phyloP scores from a whole-genome alignment of 1,140 invertebrate genomes.

The Drosophila pseudoobscura region DNA sequence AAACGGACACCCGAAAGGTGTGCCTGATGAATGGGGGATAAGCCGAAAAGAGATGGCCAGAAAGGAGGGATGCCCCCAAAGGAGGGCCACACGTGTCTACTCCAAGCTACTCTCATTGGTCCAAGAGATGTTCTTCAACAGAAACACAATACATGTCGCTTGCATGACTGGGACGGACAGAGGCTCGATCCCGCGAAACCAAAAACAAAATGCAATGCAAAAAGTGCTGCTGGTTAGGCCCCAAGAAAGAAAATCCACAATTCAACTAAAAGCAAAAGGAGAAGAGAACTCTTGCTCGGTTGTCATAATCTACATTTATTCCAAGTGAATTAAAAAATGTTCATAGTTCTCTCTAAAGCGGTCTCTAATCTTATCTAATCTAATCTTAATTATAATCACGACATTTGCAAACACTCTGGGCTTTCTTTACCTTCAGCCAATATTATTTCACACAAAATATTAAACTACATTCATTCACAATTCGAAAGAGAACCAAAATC shows the following conservation, averaged over 20 bases:
- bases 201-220: too few species aligned
- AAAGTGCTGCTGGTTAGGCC: too few species aligned
- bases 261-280: too few species aligned
- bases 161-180: too few species aligned
- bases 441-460: background rate
- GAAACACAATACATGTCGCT: too few species aligned
- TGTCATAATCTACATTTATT: background rate
- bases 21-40: constrained; percentile 2
- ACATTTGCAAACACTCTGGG: background rate
- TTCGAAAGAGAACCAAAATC: constrained; percentile 5
- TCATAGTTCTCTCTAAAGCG: background rate
- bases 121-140: too few species aligned
- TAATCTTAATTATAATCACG: constrained; percentile 10
- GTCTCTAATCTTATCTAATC: constrained; percentile 3
- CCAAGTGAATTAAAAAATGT: constrained; percentile 1
- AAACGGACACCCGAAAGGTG: background rate
- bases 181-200: too few species aligned
- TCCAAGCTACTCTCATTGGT: too few species aligned
- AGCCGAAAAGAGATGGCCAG: background rate
- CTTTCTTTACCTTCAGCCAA: constrained; percentile 4
- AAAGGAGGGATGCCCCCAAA: too few species aligned
- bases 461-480: constrained; percentile 24
- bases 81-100: too few species aligned
- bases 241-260: too few species aligned
- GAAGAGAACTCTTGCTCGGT: too few species aligned